Evolutionary conservation across 2,797 vertebrate species (phyloP).

Genomic region (Alectoris magna): DNA sequence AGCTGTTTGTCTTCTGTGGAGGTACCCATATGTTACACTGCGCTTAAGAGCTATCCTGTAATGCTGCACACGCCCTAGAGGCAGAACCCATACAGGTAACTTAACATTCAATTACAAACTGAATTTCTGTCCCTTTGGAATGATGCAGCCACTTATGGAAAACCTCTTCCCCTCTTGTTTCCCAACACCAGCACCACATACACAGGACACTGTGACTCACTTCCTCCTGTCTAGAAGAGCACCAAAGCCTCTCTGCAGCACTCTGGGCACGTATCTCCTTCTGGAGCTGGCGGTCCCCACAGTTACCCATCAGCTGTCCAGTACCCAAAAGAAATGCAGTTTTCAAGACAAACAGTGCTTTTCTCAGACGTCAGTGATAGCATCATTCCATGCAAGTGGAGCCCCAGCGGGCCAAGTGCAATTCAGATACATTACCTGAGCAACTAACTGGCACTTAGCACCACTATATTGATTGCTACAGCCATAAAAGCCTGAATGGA

Average conservation of each 20-base stretch:
- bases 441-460: not conserved
- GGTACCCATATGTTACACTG: not conserved
- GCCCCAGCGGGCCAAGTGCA: not conserved
- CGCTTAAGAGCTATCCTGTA: not conserved
- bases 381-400: not conserved
- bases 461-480: not conserved
- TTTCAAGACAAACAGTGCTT: not conserved
- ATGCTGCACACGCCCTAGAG: not conserved
- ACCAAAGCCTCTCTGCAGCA: not conserved
- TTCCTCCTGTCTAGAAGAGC: not conserved
- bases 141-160: not conserved
- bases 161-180: not conserved
- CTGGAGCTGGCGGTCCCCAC: not conserved
- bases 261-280: not conserved
- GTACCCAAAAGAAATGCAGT: not conserved
- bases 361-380: not conserved
- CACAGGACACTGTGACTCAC: slow-evolving; percentile 11
- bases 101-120: not conserved
- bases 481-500: not conserved
- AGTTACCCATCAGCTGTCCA: not conserved
- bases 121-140: slow-evolving; percentile 3
- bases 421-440: not conserved
- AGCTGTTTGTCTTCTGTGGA: not conserved
- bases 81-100: not conserved
- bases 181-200: not conserved